phyloP scores from a whole-genome alignment of 2,797 vertebrate genomes.

The Anguilla obscura region DNA sequence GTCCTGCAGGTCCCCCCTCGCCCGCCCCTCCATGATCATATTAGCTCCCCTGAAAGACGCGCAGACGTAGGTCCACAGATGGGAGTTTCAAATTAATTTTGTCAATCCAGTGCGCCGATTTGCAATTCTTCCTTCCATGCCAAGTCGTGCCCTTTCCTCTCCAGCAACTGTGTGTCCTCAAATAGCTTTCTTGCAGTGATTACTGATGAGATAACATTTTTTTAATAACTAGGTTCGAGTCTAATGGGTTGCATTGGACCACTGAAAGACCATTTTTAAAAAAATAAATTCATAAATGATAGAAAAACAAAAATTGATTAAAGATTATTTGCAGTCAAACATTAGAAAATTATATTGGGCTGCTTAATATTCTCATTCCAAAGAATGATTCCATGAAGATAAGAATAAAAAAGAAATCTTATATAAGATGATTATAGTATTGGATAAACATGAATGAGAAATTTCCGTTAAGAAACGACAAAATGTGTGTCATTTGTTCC shows the following conservation, averaged over 20 bases:
- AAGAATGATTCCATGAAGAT: neutral
- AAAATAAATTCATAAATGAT: neutral
- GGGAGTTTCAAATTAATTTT: conserved; percentile 14
- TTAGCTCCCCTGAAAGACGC: conserved; percentile 2
- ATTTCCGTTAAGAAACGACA: neutral
- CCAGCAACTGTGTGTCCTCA: neutral
- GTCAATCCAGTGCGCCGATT: neutral
- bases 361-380: neutral
- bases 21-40: neutral
- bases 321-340: neutral
- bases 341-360: neutral
- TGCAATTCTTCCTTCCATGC: neutral
- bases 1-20: neutral
- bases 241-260: neutral
- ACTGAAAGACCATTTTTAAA: neutral
- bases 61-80: neutral
- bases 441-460: neutral
- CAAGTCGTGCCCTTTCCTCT: neutral
- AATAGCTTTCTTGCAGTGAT: neutral
- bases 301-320: neutral
- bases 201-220: neutral
- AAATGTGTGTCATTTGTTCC: conserved; percentile 13
- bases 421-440: neutral
- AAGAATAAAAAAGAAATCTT: neutral
- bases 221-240: neutral